Conservation (phyloP, 2,113 vertebrate genomes). For the Nesogale talazaci region DNA sequence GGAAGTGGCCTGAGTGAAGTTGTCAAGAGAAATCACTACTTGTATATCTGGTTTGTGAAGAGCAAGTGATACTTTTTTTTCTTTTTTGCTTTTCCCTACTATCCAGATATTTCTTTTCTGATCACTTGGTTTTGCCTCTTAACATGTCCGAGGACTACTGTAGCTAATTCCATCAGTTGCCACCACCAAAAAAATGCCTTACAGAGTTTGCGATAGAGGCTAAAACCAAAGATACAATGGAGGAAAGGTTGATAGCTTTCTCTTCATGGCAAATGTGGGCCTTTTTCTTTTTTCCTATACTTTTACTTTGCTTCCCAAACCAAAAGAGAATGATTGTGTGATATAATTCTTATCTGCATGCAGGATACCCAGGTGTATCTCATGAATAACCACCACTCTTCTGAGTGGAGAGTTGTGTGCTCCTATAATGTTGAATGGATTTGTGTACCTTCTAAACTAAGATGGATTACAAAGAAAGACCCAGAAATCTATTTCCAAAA, state of each 20-base stretch:
- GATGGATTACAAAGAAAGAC: background rate
- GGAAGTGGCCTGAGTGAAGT: background rate
- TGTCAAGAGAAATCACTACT: background rate
- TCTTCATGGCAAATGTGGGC: background rate
- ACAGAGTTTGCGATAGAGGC: too few species aligned
- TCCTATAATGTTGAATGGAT: too few species aligned
- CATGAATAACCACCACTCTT: too few species aligned
- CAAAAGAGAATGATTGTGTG: background rate
- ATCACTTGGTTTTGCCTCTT: background rate
- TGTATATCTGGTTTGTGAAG: background rate
- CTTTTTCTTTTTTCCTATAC: background rate
- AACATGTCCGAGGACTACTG: background rate
- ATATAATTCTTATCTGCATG: background rate
- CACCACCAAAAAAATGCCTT: too few species aligned
- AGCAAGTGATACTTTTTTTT: background rate
- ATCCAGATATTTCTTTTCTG: background rate
- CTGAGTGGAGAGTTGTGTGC: too few species aligned
- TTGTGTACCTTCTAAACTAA: background rate
- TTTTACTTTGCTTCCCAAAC: background rate
- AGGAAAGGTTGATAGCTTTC: background rate
- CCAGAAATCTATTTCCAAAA: background rate
- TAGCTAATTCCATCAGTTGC: background rate
- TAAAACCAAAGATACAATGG: too few species aligned
- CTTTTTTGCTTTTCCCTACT: background rate
- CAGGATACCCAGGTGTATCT: too few species aligned